Evolutionary conservation across 2,113 vertebrate genomes (phyloP), one percentile per base, ranked within the genome.

Genomic region (Alouatta palliata): DNA sequence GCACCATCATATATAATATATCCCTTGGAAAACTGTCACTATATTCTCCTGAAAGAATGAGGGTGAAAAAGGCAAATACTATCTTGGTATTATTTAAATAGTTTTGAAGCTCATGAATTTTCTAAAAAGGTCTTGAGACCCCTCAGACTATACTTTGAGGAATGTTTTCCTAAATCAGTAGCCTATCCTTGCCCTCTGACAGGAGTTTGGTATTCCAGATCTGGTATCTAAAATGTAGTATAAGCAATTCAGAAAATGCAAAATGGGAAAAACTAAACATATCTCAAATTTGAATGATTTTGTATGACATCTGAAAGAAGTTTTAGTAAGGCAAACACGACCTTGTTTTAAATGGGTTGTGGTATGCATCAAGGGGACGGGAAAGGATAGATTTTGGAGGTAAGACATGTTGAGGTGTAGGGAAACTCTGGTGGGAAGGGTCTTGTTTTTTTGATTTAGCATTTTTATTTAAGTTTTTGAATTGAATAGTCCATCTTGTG

Each of bases 231-330:
- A 91, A 68, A 40, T 21, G 3, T 17, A 79, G 40, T 35, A 25
- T 35, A 92, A 14, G 12, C 21, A 35, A 77, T 27, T 64, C 21
- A 94, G 35, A 19, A 90, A 56, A 92, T 12, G 7, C 0, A n/a
- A 87, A 75, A 56, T 76, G 6, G 76, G 5, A 3, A 0, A 70
- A 85, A 89, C 25, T 43, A 25, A 32, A 64, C 5, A 2, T 37
- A 1, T 58, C 47, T 71, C 61, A 90, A 92, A 84, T 89, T 71
- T 80, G 5, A 93, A 49, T 76, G 87, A 71, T 52, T 58, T 88
- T 87, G 13, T 19, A 0, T 70, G 89, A 37, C 30, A 1, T 70
- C 20, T 61, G 32, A 73, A 94, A 77, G 12, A 86, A 35, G 3
- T 7, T n/a, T 54, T 80, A n/a, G n/a, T 54, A n/a, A 80, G 21